These are phyloP conservation scores for Baryphthengus martii DNA, from an alignment of 2,113 vertebrate genomes.

Conservation along the genomic window DNA sequence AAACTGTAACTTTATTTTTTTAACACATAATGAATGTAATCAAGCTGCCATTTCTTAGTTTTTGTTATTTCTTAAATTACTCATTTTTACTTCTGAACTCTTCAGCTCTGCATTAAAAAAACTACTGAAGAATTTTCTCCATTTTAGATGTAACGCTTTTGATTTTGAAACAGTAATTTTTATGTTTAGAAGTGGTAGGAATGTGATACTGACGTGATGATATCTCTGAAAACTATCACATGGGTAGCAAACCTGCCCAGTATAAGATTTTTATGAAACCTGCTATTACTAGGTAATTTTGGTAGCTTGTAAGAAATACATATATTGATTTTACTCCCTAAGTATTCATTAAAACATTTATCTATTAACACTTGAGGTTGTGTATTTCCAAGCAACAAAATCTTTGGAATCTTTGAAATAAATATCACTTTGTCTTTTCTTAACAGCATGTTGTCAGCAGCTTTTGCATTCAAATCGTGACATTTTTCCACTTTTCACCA, in stretches of 20 bases:
- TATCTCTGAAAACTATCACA: not conserved
- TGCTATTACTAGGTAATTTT: not conserved
- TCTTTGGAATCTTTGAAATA: not conserved
- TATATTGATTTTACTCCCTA: not conserved
- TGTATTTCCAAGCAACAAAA: not conserved
- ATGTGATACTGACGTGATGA: not conserved
- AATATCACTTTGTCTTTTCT: not conserved
- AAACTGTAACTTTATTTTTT: not conserved
- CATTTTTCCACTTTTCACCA: not conserved
- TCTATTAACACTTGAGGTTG: not conserved
- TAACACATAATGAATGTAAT: not conserved
- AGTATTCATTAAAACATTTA: not conserved
- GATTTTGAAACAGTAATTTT: not conserved
- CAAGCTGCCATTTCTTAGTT: conserved; percentile 5
- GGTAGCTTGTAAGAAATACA: not conserved
- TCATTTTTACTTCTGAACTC: not conserved
- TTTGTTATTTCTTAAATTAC: not conserved
- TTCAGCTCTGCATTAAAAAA: not conserved
- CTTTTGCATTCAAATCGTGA: not conserved
- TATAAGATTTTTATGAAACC: not conserved
- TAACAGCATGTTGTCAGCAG: not conserved
- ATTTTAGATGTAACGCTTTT: not conserved
- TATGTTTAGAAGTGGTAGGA: not conserved
- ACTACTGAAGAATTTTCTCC: not conserved
- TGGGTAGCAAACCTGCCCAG: not conserved